phyloP scores from a whole-genome alignment of 1,140 invertebrate genomes.

The Philaenus spumarius region DNA sequence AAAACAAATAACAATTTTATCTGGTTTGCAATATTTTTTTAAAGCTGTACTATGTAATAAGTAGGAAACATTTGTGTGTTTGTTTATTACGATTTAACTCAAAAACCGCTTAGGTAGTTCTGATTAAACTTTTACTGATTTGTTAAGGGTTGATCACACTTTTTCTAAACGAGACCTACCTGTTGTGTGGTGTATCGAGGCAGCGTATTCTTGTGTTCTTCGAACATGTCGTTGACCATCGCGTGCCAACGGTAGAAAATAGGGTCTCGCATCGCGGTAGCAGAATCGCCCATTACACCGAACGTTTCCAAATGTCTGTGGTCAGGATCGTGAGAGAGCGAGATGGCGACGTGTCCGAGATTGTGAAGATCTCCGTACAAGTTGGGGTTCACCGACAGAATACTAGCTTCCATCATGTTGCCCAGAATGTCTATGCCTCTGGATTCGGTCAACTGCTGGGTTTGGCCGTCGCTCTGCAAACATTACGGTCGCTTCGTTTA shows the following conservation, averaged over 20 bases:
- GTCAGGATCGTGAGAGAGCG: conserved; percentile 65
- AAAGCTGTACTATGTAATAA: too few relatives aligned
- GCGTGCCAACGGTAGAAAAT: conserved; percentile 81
- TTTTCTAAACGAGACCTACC: too few relatives aligned
- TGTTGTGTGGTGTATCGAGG: conserved; percentile 51
- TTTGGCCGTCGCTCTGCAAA: conserved; percentile 25
- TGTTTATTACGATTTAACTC: too few relatives aligned
- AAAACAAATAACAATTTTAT: too few relatives aligned
- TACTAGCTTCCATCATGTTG: conserved; percentile 69
- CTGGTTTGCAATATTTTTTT: too few relatives aligned
- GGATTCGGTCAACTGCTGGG: conserved; percentile 51
- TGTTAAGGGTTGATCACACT: too few relatives aligned
- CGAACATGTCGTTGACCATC: conserved; percentile 71
- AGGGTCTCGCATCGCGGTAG: conserved; percentile 74
- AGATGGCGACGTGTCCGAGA: conserved; percentile 58
- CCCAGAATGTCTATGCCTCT: conserved; percentile 73
- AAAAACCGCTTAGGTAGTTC: too few relatives aligned
- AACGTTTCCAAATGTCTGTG: conserved; percentile 46
- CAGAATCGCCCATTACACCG: conserved; percentile 54
- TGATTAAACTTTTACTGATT: too few relatives aligned
- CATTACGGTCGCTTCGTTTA: too few relatives aligned
- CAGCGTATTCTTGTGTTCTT: conserved; percentile 64
- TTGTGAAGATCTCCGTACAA: conserved; percentile 73
- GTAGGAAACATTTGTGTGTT: too few relatives aligned
- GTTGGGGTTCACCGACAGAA: conserved; percentile 57